Base-by-base conservation (phyloP, 1,140 invertebrate species). In the Camponotus pennsylvanicus region DNA sequence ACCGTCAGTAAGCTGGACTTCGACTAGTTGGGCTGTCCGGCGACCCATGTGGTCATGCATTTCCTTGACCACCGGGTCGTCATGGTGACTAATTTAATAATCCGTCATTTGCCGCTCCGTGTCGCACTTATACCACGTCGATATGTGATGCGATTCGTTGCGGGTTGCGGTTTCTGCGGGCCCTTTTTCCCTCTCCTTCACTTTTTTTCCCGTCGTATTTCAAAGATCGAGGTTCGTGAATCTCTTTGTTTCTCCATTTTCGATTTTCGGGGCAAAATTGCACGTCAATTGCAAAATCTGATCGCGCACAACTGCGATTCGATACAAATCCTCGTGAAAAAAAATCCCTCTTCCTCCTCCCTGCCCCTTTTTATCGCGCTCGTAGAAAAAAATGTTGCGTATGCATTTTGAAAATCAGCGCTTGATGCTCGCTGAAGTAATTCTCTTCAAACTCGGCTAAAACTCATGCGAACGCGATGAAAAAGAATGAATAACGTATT, bases 41-140 rank as follows among this genome's bases (percentile, higher is more conserved):
- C 21, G 18, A 73, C 2, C 70, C 73, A 52, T 52, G 15, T 18
- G 79, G 76, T 71, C 86, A 78, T 85, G 80, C 85, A 93, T 92
- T 92, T 91, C 84, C 89, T 93, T 89, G 83, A 86, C 76, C 91
- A 86, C 80, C 63, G 45, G 15, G 92, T 93, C 77, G 91, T 86
- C 92, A 94, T 94, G 88, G 92, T 75, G 83, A 93, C 91, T 94
- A 94, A 94, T 92, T 93, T 90, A 93, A 93, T 93, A 93, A 93
- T 59, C 63, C 63, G 8, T 75, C 87, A 78, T 77, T 64, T 82
- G 52, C 45, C 61, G 61, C 67, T 69, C 55, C 71, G 66, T 40
- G 70, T 86, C 57, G 57, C 71, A 78, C 18, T 59, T 59, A 76
- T 32, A 32, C 21, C 32, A 4, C 13, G 42, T 88, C 45, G n/a